Percentiles rank a stretch among this genome's conserved stretches.
Evolutionary conservation across 1,140 invertebrate species (phyloP).

Genomic region (Heliconius nattereri): DNA sequence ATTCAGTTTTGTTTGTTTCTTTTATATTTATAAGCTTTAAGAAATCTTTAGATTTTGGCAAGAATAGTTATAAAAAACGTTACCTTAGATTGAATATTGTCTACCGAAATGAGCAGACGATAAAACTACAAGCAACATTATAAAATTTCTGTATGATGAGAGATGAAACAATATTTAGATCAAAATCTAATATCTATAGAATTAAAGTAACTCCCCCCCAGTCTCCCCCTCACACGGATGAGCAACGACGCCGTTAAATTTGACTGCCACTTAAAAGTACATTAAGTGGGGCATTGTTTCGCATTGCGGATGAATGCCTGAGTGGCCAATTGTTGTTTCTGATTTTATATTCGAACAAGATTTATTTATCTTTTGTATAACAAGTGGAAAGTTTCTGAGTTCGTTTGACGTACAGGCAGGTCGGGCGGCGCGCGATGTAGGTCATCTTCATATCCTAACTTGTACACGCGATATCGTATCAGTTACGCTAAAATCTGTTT

Average conservation of each 20-base stretch:
- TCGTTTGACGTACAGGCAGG: neutral
- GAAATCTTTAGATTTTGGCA: neutral
- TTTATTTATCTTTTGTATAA: slow-evolving; percentile 11
- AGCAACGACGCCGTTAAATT: slow-evolving; percentile 25
- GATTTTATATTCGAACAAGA: slow-evolving; percentile 9
- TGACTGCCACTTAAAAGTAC: slow-evolving; percentile 21
- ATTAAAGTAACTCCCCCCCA: neutral
- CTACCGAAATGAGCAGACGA: too few relatives aligned
- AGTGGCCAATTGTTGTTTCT: slow-evolving; percentile 13
- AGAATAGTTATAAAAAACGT: too few relatives aligned
- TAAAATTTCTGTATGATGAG: neutral
- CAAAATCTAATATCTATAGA: neutral
- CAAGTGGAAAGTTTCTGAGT: neutral
- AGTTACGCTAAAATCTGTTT: too few relatives aligned
- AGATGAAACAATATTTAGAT: neutral
- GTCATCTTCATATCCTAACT: neutral
- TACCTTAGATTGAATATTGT: too few relatives aligned
- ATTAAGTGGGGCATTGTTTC: slow-evolving; percentile 20
- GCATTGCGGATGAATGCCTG: slow-evolving; percentile 20
- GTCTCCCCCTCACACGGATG: neutral
- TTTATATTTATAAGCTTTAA: neutral
- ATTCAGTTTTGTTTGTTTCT: neutral
- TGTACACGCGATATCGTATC: too few relatives aligned
- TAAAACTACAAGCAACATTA: too few relatives aligned
- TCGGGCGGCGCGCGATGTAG: neutral